Evolutionary conservation across 1,140 invertebrate species (phyloP).

Genomic region (Tachypleus tridentatus): DNA sequence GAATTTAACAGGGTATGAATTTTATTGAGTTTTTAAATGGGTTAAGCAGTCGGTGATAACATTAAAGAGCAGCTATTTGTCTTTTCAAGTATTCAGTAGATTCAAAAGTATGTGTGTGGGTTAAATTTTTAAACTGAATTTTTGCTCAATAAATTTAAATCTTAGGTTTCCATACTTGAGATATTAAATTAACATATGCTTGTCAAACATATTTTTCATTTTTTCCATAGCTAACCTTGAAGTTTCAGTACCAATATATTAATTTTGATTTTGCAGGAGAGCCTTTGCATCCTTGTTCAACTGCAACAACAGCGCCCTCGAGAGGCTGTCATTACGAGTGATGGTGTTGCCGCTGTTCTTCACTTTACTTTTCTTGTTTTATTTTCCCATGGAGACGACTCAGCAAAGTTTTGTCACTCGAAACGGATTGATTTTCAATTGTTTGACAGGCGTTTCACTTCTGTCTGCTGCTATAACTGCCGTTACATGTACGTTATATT

Average conservation of each 20-base stretch:
- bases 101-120: too few species aligned
- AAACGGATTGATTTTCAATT: constrained; percentile 69
- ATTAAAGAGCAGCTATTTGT: too few species aligned
- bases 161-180: too few species aligned
- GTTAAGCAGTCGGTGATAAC: too few species aligned
- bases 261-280: constrained; percentile 6
- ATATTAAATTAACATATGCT: too few species aligned
- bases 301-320: constrained; percentile 55
- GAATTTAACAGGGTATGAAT: constrained; percentile 37
- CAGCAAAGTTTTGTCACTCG: constrained; percentile 60
- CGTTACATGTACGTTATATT: constrained; percentile 32
- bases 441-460: constrained; percentile 60
- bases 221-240: too few species aligned
- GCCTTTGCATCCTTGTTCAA: constrained; percentile 34
- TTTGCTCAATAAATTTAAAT: too few species aligned
- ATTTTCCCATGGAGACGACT: constrained; percentile 50
- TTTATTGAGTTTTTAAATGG: too few species aligned
- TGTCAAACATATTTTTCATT: too few species aligned
- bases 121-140: too few species aligned
- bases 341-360: constrained; percentile 62
- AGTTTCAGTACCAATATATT: too few species aligned
- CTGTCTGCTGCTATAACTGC: constrained; percentile 60
- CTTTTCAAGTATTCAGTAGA: too few species aligned
- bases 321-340: constrained; percentile 56
- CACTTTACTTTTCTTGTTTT: constrained; percentile 65